Conservation (phyloP, 1,140 invertebrate species). For the Caenorhabditis elegans region DNA sequence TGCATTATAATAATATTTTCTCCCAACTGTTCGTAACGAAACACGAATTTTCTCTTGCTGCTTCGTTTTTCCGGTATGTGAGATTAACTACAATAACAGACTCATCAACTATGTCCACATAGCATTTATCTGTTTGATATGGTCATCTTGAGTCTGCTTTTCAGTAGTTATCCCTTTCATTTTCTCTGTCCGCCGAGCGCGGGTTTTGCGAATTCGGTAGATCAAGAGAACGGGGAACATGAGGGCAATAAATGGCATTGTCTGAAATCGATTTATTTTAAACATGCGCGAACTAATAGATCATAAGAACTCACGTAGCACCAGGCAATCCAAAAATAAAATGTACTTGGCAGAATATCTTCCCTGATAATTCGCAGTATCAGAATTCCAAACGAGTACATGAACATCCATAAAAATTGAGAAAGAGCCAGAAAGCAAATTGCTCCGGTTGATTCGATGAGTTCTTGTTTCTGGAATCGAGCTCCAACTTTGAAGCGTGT, state of each 20-base stretch:
- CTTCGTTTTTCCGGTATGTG: too few relatives aligned
- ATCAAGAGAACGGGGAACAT: neutral
- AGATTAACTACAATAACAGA: too few relatives aligned
- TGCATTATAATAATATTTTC: too few relatives aligned
- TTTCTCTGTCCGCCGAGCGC: neutral
- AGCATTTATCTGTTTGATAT: neutral
- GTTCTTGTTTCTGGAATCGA: neutral
- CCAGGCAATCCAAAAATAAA: neutral
- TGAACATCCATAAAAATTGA: neutral
- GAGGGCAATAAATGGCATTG: neutral
- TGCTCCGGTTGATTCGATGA: neutral
- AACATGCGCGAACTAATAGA: too few relatives aligned
- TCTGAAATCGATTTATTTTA: neutral
- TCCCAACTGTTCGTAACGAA: too few relatives aligned
- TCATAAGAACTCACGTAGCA: neutral
- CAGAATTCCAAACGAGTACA: neutral
- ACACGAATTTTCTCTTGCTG: too few relatives aligned
- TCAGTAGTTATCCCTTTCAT: neutral
- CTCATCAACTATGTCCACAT: neutral
- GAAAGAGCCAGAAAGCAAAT: neutral
- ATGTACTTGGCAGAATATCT: neutral
- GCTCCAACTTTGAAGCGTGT: neutral
- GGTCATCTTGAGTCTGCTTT: neutral
- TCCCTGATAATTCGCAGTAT: neutral
- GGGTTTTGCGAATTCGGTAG: neutral